phyloP scores from a whole-genome alignment of 2,797 vertebrate genomes.

The Champsocephalus gunnari region DNA sequence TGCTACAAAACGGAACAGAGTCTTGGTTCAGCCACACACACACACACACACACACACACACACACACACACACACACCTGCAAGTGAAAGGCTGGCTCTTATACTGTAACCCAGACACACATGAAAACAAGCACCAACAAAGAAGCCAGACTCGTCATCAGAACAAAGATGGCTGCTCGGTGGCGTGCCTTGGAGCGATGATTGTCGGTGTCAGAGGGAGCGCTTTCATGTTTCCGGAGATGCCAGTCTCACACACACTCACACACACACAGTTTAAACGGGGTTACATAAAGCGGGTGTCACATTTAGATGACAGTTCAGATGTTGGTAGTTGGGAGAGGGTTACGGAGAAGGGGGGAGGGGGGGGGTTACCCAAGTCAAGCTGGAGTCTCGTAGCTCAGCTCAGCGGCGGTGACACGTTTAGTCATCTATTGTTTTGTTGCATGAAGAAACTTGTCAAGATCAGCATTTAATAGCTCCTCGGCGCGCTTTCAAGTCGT shows the following conservation, averaged over 20 bases:
- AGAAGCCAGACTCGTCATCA: constrained; percentile 80
- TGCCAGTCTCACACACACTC: constrained; percentile 72
- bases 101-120: constrained; percentile 81
- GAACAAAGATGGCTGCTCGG: constrained; percentile 81
- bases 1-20: constrained; percentile 66
- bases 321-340: constrained; percentile 74
- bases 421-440: constrained; percentile 86
- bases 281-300: constrained; percentile 87
- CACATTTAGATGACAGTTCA: constrained; percentile 86
- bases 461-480: constrained; percentile 85
- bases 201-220: constrained; percentile 82
- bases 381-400: constrained; percentile 66
- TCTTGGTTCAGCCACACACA: constrained; percentile 42
- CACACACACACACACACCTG: constrained; percentile 11
- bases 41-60: not conserved
- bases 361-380: constrained; percentile 42
- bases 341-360: constrained; percentile 36
- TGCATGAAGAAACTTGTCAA: constrained; percentile 84
- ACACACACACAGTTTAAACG: constrained; percentile 72
- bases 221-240: constrained; percentile 79
- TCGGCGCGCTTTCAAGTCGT: constrained; percentile 80
- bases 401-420: constrained; percentile 75
- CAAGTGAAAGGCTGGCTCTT: constrained; percentile 64
- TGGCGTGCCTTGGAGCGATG: constrained; percentile 83
- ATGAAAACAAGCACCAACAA: constrained; percentile 79